Conservation (phyloP, 2,888 invertebrate species). For the Dolichopus griseipennis region DNA sequence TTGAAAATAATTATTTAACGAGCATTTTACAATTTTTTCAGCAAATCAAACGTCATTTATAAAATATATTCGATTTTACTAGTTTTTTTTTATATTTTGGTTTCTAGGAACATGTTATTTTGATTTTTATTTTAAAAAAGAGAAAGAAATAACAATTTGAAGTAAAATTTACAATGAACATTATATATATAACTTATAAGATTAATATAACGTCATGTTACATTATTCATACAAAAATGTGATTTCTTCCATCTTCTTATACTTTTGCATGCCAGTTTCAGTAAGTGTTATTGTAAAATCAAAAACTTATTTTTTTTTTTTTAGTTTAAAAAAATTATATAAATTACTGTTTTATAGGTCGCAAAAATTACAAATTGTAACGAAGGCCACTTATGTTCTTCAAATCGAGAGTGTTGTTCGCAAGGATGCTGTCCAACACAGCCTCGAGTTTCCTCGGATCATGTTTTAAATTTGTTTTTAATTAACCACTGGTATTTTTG, state of each 20-base stretch:
- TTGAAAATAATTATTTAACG: too few species aligned
- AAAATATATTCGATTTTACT: background rate
- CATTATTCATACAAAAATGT: background rate
- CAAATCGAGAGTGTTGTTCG: constrained; percentile 68
- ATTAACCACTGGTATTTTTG: constrained; percentile 62
- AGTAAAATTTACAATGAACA: background rate
- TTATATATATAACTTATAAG: background rate
- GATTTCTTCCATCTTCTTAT: background rate
- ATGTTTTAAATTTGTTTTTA: constrained; percentile 55
- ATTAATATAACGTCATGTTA: background rate
- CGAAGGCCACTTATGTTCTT: constrained; percentile 60
- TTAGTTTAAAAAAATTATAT: too few species aligned
- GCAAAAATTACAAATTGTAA: constrained; percentile 42
- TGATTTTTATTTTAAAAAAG: background rate
- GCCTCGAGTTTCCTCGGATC: constrained; percentile 47
- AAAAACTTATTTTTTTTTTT: background rate
- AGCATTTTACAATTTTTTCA: too few species aligned
- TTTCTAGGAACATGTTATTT: too few species aligned
- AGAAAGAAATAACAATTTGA: background rate
- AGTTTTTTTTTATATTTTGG: background rate
- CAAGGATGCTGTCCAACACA: constrained; percentile 52
- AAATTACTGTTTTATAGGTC: background rate
- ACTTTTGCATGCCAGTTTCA: constrained; percentile 16
- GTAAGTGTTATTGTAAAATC: constrained; percentile 22
- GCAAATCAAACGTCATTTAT: too few species aligned